Percentiles rank a stretch among this genome's conserved stretches.
Conservation (phyloP, 2,113 vertebrate species). For the Muntiacus reevesi region DNA sequence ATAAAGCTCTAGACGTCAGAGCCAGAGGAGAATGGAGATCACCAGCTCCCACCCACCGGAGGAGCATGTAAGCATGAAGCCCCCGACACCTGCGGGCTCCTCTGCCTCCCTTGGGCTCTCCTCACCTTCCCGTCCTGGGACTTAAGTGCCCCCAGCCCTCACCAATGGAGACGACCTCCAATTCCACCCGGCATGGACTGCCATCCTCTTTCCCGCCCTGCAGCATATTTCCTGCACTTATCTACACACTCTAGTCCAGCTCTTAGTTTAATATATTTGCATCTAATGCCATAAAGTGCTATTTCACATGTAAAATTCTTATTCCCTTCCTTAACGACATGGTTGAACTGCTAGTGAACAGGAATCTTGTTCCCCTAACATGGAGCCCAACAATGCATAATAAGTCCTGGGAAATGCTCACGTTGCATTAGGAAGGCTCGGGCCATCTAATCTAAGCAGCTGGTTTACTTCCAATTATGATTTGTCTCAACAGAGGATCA, state of each 20-base stretch:
- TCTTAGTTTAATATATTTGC: neutral
- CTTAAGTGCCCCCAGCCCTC: neutral
- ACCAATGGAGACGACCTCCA: neutral
- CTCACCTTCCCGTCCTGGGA: neutral
- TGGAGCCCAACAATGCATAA: neutral
- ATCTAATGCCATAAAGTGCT: neutral
- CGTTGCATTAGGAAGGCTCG: fast-evolving
- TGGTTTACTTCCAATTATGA: neutral
- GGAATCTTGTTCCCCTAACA: neutral
- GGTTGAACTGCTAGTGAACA: neutral
- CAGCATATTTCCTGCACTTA: fast-evolving
- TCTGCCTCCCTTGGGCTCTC: neutral
- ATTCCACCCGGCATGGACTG: neutral
- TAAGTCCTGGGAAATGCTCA: neutral
- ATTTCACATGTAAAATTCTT: neutral
- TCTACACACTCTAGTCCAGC: neutral
- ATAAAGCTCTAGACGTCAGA: neutral
- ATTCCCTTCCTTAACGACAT: neutral
- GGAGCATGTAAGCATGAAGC: neutral
- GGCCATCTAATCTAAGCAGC: neutral
- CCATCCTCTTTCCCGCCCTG: neutral
- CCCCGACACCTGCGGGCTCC: neutral
- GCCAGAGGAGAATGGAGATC: neutral
- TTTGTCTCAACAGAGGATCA: neutral
- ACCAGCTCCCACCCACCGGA: neutral